Percentiles rank a stretch among this genome's conserved stretches.
These are phyloP conservation scores for Alouatta palliata DNA, from an alignment of 2,113 vertebrate species.

Conservation along the genomic window DNA sequence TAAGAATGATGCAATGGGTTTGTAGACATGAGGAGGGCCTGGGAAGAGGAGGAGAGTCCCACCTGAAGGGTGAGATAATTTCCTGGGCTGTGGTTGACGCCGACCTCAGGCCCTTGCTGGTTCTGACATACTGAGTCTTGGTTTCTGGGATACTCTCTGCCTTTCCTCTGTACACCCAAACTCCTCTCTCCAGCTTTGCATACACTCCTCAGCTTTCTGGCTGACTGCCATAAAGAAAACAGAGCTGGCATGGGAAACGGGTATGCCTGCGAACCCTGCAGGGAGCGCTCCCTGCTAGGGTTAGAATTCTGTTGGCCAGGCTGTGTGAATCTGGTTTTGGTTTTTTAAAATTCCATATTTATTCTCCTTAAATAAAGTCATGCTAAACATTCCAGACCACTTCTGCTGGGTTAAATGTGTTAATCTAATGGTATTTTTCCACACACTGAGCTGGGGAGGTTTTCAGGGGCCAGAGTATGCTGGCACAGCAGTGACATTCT, in stretches of 20 bases:
- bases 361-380: neutral
- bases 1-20: no score
- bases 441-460: neutral
- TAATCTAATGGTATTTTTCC: neutral
- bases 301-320: neutral
- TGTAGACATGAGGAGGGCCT: neutral
- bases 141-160: neutral
- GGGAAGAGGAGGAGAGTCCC: neutral
- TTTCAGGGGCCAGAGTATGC: neutral
- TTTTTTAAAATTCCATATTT: slow-evolving; percentile 22
- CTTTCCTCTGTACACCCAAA: neutral
- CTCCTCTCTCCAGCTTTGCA: no score
- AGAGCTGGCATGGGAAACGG: neutral
- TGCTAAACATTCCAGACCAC: neutral
- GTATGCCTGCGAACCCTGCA: neutral
- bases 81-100: neutral
- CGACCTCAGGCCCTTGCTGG: neutral
- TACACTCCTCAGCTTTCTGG: neutral
- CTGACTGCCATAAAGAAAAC: neutral
- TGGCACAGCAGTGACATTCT: neutral
- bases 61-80: neutral
- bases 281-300: neutral
- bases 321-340: neutral
- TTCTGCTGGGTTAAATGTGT: neutral
- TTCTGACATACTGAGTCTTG: neutral